Evolutionary conservation across 2,888 invertebrate species (phyloP), one percentile per base, ranked within the genome.

Genomic region (Willowsia nigromaculata): DNA sequence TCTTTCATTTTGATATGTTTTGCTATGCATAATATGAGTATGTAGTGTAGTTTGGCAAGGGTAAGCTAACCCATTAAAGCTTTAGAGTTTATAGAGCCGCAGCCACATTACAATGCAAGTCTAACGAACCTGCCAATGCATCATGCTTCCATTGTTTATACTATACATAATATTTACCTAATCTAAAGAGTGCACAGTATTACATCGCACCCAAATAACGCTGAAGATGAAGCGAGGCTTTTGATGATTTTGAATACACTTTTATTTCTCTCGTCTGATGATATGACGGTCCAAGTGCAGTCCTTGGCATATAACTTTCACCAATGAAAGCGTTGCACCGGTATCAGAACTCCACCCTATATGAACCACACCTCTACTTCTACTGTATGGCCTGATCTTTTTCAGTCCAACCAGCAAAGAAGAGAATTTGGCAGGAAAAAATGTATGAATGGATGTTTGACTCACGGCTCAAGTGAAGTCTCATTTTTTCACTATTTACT

Each of bases 331-430:
- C 18, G 6, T 18, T 18, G 27, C 33, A 68, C 83, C 83, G 83
- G 83, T 83, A 43, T 25, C 30, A 4, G 65, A 27, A 83, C 83
- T 83, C 83, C 83, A 68, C 83, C 83, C 50, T 9, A 30, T 68
- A 37, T 62, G 50, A 83, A 83, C 83, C 83, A 83, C 83, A 83
- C 83, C 83, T 83, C 83, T 83, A 68, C 7, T 40, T 62, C 62
- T 81, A 1, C 43, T 37, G 25, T 80, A 80, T 81, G 81, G 81
- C 83, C 65, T 83, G 83, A 83, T 83, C 83, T 50, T 83, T 83
- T 68, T 83, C 83, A 83, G 59, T 43, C 83, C 83, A 83, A 83
- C 59, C 76, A 78, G 76, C 76, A 78, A 33, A 53, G 50, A 11
- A 5, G 43, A 22, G 18, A 18, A 7, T 7, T 0, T 15, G 9